A percentile compares a stretch with the other conserved stretches of the same genome.
These are phyloP conservation scores for Pseudachorutes palmiensis DNA, from an alignment of 1,140 invertebrate genomes.

Conservation along the genomic window DNA sequence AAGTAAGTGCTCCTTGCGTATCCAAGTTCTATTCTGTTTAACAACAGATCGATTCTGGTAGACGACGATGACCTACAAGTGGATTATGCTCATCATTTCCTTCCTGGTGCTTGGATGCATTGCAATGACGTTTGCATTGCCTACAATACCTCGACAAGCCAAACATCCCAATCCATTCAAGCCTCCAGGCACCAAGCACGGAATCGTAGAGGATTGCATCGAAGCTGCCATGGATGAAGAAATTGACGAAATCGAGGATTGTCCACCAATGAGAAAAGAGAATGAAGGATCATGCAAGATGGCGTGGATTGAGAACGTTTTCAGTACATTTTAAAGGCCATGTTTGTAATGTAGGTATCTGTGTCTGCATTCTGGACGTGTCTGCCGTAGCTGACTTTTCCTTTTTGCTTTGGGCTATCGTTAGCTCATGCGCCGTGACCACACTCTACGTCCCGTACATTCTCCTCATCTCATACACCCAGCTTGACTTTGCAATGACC, in stretches of 20 bases:
- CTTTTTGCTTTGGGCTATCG: slow-evolving; percentile 19
- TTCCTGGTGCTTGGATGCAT: slow-evolving; percentile 12
- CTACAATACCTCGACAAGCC: background rate
- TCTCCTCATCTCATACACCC: slow-evolving; percentile 5
- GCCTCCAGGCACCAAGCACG: no score
- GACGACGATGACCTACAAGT: background rate
- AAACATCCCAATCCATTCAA: no score
- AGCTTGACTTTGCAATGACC: background rate
- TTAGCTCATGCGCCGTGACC: background rate
- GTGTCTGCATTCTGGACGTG: slow-evolving; percentile 19
- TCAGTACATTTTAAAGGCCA: no score
- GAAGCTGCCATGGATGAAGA: no score
- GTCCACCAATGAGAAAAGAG: no score
- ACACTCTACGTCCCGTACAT: slow-evolving; percentile 22
- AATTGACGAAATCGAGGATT: no score
- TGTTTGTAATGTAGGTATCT: slow-evolving; percentile 15
- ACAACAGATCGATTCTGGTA: background rate
- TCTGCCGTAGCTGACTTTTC: slow-evolving; percentile 6
- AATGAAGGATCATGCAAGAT: no score
- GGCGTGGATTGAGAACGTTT: background rate
- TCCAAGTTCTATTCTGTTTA: background rate
- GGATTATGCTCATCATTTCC: slow-evolving; percentile 8
- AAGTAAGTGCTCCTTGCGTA: background rate
- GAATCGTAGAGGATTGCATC: no score
- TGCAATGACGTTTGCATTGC: slow-evolving; percentile 2